Conservation (phyloP, 2,888 invertebrate species). For the Rotaria socialis region DNA sequence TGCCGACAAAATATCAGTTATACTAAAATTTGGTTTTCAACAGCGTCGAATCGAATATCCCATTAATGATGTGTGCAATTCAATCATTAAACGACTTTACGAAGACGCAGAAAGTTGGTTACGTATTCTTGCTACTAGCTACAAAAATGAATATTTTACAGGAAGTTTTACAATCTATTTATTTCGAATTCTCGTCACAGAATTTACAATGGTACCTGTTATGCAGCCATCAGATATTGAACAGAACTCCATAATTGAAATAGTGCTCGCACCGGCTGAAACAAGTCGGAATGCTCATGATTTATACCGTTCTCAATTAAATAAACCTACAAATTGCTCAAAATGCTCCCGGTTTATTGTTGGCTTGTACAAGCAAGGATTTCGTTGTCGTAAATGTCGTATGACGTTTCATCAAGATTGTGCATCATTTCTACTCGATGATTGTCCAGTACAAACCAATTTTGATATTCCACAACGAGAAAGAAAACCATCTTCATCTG, state of each 20-base stretch:
- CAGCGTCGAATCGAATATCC: background rate
- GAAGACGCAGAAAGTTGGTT: background rate
- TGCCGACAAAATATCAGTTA: background rate
- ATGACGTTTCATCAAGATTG: background rate
- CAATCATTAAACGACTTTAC: background rate
- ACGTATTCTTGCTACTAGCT: background rate
- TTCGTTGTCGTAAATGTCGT: background rate
- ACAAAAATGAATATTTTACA: background rate
- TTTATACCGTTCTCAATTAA: background rate
- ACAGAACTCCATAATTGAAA: background rate
- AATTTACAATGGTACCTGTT: background rate
- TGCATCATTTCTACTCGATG: background rate
- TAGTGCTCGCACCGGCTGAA: background rate
- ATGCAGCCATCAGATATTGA: background rate
- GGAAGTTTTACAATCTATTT: background rate
- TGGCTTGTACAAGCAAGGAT: background rate
- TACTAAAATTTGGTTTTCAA: background rate
- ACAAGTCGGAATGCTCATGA: background rate
- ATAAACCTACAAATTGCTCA: background rate
- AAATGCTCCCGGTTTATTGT: background rate
- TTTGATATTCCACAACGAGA: background rate
- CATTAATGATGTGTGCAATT: background rate
- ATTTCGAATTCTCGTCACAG: background rate
- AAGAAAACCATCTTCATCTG: background rate
- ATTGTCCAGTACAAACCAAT: background rate